Percentiles rank a stretch among this genome's conserved stretches.
phyloP scores from a whole-genome alignment of 2,888 invertebrate species.

The Hylaea fasciaria region DNA sequence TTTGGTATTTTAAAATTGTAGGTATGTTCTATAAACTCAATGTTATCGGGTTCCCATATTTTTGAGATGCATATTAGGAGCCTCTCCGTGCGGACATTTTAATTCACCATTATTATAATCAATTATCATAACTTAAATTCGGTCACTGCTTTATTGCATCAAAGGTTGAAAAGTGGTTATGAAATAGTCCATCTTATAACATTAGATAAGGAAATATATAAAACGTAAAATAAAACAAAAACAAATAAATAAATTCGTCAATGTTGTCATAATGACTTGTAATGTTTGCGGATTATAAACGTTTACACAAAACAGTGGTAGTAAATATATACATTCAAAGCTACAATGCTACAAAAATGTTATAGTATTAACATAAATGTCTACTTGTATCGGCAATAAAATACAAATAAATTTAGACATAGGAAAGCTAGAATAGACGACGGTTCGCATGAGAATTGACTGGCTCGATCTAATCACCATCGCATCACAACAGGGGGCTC shows the following conservation, averaged over 20 bases:
- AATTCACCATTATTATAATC: too few relatives aligned
- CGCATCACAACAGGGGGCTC: slow-evolving; percentile 20
- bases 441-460: slow-evolving; percentile 20
- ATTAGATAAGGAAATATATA: not conserved
- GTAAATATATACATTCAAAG: not conserved
- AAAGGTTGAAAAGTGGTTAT: slow-evolving; percentile 36
- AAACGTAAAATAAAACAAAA: slow-evolving; percentile 8
- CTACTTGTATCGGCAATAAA: slow-evolving; percentile 11
- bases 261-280: not conserved
- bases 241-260: slow-evolving; percentile 1
- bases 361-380: slow-evolving; percentile 23
- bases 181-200: not conserved
- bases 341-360: slow-evolving; percentile 11
- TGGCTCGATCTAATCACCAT: slow-evolving; percentile 22
- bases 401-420: slow-evolving; percentile 13
- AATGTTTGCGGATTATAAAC: slow-evolving; percentile 2
- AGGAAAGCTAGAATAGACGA: slow-evolving; percentile 19
- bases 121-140: too few relatives aligned
- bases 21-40: too few relatives aligned
- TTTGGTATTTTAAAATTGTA: too few relatives aligned
- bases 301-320: not conserved
- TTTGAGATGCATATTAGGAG: too few relatives aligned
- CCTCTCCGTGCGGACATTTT: too few relatives aligned
- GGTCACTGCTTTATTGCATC: slow-evolving; percentile 20
- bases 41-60: too few relatives aligned